Evolutionary conservation across 1,140 invertebrate genomes (phyloP).

Genomic region (Agrilus planipennis): DNA sequence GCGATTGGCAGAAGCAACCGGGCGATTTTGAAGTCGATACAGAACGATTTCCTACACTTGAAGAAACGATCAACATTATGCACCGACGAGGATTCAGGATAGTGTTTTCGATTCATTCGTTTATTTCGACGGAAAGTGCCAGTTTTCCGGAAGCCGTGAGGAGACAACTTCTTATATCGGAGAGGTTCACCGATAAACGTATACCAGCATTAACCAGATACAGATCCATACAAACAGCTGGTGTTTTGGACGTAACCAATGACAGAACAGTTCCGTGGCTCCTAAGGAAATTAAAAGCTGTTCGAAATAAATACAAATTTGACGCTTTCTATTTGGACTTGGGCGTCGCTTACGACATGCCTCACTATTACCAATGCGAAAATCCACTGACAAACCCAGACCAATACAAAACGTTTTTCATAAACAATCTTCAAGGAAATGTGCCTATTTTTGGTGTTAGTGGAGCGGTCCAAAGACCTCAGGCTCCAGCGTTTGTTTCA

Average conservation of each 20-base stretch:
- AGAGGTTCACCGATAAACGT: conserved; percentile 54
- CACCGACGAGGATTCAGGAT: conserved; percentile 74
- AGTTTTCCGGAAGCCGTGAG: conserved; percentile 69
- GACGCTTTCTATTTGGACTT: conserved; percentile 85
- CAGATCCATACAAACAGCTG: conserved; percentile 62
- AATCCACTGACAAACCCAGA: conserved; percentile 64
- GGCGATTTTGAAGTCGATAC: conserved; percentile 67
- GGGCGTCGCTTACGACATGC: conserved; percentile 78
- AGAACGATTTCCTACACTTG: conserved; percentile 58
- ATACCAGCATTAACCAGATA: conserved; percentile 67
- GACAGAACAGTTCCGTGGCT: conserved; percentile 71
- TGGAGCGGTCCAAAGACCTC: conserved; percentile 66
- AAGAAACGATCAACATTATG: conserved; percentile 67
- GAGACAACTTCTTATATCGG: conserved; percentile 55
- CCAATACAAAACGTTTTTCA: conserved; percentile 64
- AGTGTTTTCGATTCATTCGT: conserved; percentile 72
- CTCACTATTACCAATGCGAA: conserved; percentile 69
- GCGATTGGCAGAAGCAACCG: conserved; percentile 70
- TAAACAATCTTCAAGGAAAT: conserved; percentile 47
- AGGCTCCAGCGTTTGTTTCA: conserved; percentile 74
- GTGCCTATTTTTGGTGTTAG: conserved; percentile 70
- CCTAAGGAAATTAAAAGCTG: conserved; percentile 52
- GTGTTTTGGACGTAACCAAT: conserved; percentile 74
- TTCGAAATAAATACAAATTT: conserved; percentile 65
- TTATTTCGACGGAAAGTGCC: conserved; percentile 70